Percentiles rank a stretch among this genome's conserved stretches.
These are phyloP conservation scores for Eriosoma lanigerum DNA, from an alignment of 1,140 invertebrate species.

Conservation along the genomic window DNA sequence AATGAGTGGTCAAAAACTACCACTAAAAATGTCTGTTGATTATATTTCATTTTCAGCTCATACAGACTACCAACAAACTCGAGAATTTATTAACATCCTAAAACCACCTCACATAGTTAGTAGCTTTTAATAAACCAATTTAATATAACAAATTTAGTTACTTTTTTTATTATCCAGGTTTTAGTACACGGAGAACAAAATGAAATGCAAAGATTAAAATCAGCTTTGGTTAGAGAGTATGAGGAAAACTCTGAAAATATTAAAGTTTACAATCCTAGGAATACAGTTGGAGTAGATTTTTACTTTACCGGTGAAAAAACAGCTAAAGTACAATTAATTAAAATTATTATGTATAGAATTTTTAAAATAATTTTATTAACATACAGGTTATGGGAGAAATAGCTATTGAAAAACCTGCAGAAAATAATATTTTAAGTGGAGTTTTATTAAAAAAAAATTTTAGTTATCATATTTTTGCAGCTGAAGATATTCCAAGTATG, in stretches of 20 bases:
- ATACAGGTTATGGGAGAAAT: constrained; percentile 81
- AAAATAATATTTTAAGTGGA: constrained; percentile 81
- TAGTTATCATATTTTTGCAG: constrained; percentile 93
- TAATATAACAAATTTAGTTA: neutral
- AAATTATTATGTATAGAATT: neutral
- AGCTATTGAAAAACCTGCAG: constrained; percentile 78
- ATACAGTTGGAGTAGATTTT: constrained; percentile 89
- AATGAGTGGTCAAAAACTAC: constrained; percentile 92
- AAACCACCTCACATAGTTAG: constrained; percentile 92
- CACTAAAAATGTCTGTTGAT: constrained; percentile 96
- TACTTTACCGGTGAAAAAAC: constrained; percentile 97
- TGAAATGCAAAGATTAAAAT: constrained; percentile 95
- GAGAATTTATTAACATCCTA: constrained; percentile 91
- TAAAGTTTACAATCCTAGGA: constrained; percentile 93
- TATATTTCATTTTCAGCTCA: constrained; percentile 99
- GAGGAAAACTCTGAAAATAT: constrained; percentile 80
- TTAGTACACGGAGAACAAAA: constrained; percentile 98
- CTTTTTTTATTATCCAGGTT: constrained; percentile 62
- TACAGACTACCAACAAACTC: constrained; percentile 98
- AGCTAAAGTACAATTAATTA: constrained; percentile 74
- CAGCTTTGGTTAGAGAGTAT: constrained; percentile 91
- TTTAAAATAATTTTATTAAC: neutral
- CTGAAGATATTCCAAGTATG: constrained; percentile 85
- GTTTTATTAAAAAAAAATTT: constrained; percentile 97
- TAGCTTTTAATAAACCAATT: constrained; percentile 51